These are phyloP conservation scores for Sebastes vulpes DNA, from an alignment of 2,797 vertebrate genomes.

Conservation along the genomic window DNA sequence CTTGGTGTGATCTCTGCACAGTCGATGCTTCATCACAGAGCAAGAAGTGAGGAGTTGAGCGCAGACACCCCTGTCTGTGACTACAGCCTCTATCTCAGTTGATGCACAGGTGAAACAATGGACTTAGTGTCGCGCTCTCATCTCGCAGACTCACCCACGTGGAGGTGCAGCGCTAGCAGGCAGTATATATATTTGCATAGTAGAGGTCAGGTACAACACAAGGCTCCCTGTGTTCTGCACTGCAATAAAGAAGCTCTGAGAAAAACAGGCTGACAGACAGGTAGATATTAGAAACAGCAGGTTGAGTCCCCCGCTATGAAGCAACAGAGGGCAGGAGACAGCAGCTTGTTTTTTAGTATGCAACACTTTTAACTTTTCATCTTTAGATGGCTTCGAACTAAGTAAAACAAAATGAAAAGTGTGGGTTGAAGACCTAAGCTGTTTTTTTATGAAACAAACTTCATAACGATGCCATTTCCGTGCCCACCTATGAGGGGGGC, in stretches of 20 bases:
- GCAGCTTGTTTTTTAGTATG: background rate
- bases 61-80: background rate
- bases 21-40: background rate
- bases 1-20: slow-evolving; percentile 13
- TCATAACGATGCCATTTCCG: background rate
- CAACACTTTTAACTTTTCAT: background rate
- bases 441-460: background rate
- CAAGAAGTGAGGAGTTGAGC: background rate
- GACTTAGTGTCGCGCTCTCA: slow-evolving; percentile 49
- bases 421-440: background rate
- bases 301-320: slow-evolving; percentile 5
- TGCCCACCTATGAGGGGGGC: background rate
- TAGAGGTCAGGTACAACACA: slow-evolving; percentile 71
- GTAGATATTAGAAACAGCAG: slow-evolving; percentile 33
- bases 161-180: slow-evolving; percentile 31
- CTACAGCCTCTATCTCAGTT: slow-evolving; percentile 27
- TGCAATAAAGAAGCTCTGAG: slow-evolving; percentile 40
- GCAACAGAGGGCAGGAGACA: background rate
- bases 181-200: slow-evolving; percentile 73
- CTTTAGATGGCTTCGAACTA: background rate
- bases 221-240: slow-evolving; percentile 60
- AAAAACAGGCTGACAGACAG: slow-evolving; percentile 25
- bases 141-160: slow-evolving; percentile 32
- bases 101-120: slow-evolving; percentile 68
- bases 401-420: background rate